These are phyloP conservation scores for Novumbra hubbsi DNA, from an alignment of 2,797 vertebrate species.

Conservation along the genomic window DNA sequence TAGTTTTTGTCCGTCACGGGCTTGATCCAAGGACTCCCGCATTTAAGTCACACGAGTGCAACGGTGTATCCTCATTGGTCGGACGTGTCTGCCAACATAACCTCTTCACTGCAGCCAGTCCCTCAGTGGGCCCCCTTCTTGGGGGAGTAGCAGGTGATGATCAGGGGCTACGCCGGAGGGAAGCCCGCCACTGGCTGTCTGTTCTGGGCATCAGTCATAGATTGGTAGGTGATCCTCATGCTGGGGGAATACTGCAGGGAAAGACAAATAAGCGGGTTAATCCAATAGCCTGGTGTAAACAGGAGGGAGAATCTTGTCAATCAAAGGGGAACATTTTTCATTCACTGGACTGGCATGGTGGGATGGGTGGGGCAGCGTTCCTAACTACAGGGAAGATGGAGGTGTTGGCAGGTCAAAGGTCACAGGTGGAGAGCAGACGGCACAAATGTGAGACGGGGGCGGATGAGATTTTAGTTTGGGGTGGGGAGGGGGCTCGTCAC, in stretches of 20 bases:
- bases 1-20: neutral
- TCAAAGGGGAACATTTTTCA: neutral
- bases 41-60: slow-evolving; percentile 42
- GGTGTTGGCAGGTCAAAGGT: neutral
- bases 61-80: slow-evolving; percentile 45
- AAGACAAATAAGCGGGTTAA: slow-evolving; percentile 34
- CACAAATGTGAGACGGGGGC: slow-evolving; percentile 18
- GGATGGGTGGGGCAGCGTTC: slow-evolving; percentile 12
- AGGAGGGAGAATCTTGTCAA: neutral
- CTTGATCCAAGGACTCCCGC: slow-evolving; percentile 34
- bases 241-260: slow-evolving; percentile 89
- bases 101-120: slow-evolving; percentile 26
- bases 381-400: neutral
- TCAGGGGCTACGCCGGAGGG: slow-evolving; percentile 77
- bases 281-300: neutral
- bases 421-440: slow-evolving; percentile 24
- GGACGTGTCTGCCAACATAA: slow-evolving; percentile 44
- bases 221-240: slow-evolving; percentile 93
- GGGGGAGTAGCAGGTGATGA: neutral
- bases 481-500: slow-evolving; percentile 13
- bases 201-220: slow-evolving; percentile 86
- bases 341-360: neutral
- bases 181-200: slow-evolving; percentile 80
- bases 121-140: slow-evolving; percentile 16
- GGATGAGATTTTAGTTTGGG: slow-evolving; percentile 1